A percentile compares a stretch with the other conserved stretches of the same genome.
phyloP scores from a whole-genome alignment of 1,140 invertebrate genomes.

The Mercenaria mercenaria region DNA sequence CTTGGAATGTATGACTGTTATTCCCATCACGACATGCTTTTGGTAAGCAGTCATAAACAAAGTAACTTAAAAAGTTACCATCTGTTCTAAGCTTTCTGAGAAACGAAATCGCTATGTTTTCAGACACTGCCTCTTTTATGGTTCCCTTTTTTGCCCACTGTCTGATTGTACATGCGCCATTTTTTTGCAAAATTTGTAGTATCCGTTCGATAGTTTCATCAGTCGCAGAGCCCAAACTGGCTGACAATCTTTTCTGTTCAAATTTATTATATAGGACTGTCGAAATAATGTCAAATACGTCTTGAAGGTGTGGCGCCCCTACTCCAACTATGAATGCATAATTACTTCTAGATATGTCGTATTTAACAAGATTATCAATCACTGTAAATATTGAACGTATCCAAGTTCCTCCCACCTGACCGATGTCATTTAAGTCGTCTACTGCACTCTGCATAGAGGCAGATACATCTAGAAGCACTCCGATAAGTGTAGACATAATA shows the following conservation, averaged over 20 bases:
- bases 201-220: neutral
- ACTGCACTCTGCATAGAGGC: neutral
- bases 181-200: neutral
- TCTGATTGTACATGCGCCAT: neutral
- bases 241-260: too few relatives aligned
- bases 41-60: slow-evolving; percentile 15
- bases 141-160: neutral
- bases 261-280: neutral
- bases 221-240: neutral
- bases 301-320: neutral
- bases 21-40: neutral
- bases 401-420: neutral
- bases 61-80: neutral
- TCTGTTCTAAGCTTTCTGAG: neutral
- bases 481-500: too few relatives aligned
- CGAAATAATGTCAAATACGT: neutral
- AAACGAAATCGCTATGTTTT: neutral
- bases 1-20: too few relatives aligned
- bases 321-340: neutral
- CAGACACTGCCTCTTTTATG: neutral
- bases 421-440: neutral
- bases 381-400: neutral
- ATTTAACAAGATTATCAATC: neutral
- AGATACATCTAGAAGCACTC: neutral
- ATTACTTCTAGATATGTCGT: neutral